These are phyloP conservation scores for Cochlearius cochlearius DNA, from an alignment of 2,113 vertebrate species.

Conservation along the genomic window DNA sequence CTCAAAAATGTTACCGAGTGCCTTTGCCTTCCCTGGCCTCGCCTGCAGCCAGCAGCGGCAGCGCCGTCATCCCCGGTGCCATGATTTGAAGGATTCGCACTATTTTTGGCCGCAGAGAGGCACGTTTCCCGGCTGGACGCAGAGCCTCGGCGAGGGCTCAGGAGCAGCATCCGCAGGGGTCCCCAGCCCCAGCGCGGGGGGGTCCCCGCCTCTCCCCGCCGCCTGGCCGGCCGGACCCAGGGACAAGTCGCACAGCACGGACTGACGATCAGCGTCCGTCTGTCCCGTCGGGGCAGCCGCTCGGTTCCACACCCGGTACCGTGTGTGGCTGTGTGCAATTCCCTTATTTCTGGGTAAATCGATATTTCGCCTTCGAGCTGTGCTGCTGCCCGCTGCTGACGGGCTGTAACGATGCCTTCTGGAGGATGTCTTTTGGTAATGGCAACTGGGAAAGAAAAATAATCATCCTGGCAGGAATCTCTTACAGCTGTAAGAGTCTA, in stretches of 20 bases:
- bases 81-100: fast-evolving
- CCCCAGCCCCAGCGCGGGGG: neutral
- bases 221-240: neutral
- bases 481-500: neutral
- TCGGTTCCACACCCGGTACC: neutral
- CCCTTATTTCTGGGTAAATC: neutral
- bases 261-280: neutral
- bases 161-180: neutral
- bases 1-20: fast-evolving
- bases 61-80: neutral
- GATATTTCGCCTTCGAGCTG: fast-evolving
- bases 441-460: neutral
- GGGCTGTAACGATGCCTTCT: neutral
- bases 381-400: neutral
- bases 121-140: neutral
- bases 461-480: neutral
- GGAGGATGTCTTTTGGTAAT: neutral
- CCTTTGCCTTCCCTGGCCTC: neutral
- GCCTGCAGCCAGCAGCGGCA: fast-evolving
- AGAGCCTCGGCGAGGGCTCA: neutral
- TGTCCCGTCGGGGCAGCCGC: neutral
- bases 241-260: neutral
- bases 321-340: fast-evolving
- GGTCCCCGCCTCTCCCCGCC: neutral
- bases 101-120: neutral